Evolutionary conservation across 2,113 vertebrate genomes (phyloP), one percentile per base, ranked within the genome.

Genomic region (Tonatia bakeri): DNA sequence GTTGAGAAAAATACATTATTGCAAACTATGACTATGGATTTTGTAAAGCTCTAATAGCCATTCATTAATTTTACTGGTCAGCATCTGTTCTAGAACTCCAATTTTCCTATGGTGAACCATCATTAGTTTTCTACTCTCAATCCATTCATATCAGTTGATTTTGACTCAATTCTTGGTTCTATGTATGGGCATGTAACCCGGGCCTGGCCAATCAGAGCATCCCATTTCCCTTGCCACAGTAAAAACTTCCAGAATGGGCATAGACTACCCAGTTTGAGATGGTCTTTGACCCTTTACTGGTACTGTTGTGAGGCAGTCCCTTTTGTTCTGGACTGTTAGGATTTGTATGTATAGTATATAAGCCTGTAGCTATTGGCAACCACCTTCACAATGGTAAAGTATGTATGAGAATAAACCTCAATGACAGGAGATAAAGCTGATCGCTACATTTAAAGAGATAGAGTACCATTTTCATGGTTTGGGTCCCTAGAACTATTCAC

Each of bases 401-500:
- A 61, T 50, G 20, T 15, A 22, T 67, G 36, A 72, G 43, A 87
- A 65, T 92, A 94, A 90, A 91, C 45, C 20, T 90, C n/a, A 69
- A 40, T 38, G 54, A 38, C 36, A 79, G 22, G 36, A 82, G 50
- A n/a, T 38, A 67, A 94, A 92, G 61, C 69, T 90, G 81, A 92
- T 59, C 87, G 76, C 90, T 59, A 72, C 89, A 87, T 93, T 88
- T 95, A 84, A 95, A 77, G 36, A 69, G 16, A 83, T 64, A 33
- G 79, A 94, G 79, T 80, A 33, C 38, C 28, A 83, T 95, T 86
- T 95, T 94, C 83, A 82, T 76, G 15, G 36, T 47, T 65, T 64
- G 70, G 59, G 52, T 4, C 65, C 72, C 40, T 40, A 43, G 59
- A 95, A 73, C 45, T 96, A 81, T 80, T 84, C 45, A 73, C 33